A percentile compares a stretch with the other conserved stretches of the same genome.
phyloP scores from a whole-genome alignment of 2,113 vertebrate genomes.

The Falcunculus frontatus region DNA sequence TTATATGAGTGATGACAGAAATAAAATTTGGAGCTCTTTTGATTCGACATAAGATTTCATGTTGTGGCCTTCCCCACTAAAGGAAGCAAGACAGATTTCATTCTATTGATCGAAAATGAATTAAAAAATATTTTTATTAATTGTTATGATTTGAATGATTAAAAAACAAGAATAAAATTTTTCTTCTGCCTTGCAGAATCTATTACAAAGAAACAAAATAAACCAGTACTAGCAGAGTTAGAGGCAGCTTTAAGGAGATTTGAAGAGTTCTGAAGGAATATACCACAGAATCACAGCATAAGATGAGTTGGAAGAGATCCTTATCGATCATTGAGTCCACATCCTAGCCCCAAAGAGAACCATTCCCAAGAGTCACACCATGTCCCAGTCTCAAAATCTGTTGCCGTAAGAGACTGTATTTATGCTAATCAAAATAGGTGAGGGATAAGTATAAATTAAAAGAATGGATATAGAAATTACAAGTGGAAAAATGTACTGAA shows the following conservation, averaged over 20 bases:
- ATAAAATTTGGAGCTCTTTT: neutral
- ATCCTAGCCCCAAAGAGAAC: neutral
- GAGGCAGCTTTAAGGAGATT: neutral
- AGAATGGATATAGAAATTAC: neutral
- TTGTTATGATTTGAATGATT: neutral
- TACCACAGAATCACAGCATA: neutral
- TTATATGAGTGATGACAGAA: neutral
- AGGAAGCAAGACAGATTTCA: neutral
- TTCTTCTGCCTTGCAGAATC: neutral
- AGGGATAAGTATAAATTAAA: neutral
- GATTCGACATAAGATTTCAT: constrained; percentile 12
- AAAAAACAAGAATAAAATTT: neutral
- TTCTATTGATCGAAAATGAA: neutral
- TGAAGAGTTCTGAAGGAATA: neutral
- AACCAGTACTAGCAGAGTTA: neutral
- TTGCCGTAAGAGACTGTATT: neutral
- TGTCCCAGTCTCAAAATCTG: neutral
- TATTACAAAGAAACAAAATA: neutral
- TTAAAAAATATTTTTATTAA: neutral
- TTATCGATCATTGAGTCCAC: neutral
- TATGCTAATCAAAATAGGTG: neutral
- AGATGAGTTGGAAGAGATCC: neutral
- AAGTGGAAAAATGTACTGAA: neutral
- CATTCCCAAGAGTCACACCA: neutral
- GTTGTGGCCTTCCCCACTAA: neutral